Base-by-base conservation (phyloP, 1,140 invertebrate genomes). In the Drosophila leontia region DNA sequence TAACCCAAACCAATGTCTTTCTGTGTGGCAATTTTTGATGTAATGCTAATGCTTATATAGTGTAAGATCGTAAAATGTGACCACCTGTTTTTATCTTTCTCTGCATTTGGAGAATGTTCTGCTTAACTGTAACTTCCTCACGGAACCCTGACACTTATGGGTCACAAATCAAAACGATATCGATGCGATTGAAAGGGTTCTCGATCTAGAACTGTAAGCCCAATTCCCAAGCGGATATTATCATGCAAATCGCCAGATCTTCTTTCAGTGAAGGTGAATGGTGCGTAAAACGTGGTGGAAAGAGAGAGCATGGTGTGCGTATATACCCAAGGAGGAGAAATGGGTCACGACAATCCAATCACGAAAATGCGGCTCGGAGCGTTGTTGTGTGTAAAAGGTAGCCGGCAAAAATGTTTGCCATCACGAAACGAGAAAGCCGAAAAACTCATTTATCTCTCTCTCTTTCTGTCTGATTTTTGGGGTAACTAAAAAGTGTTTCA, bases 291-390 rank as follows among this genome's bases (percentile, higher is more conserved):
- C 4, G 34, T 23, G 53, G 34, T 6, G 34, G 45, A 51, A 32
- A 60, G 64, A 70, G 64, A 58, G 45, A 17, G 17, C 11, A 15
- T 19, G n/a, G 3, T 39, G 47, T 53, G 61, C 47, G 65, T 67
- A 69, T 23, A 45, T 32, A 32, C 2, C 32, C 51, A 3, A 39
- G 35, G 23, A 42, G 51, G 13, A 70, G 45, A 86, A 86, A 86
- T 86, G 79, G 82, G 82, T 86, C 82, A 86, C 53, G 51, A 75
- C 75, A 79, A 71, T 78, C 79, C 65, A 82, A 75, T 75, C 83
- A 76, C 70, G 80, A 82, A 67, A 74, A 59, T n/a, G 51, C 51
- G 48, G 48, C 64, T 34, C 17, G 15, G 35, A 70, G 41, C 53
- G 70, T 41, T 45, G 29, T 57, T 51, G 51, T 69, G 78, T 58